These are phyloP conservation scores for Labroides dimidiatus DNA, from an alignment of 2,797 vertebrate genomes.

Conservation along the genomic window DNA sequence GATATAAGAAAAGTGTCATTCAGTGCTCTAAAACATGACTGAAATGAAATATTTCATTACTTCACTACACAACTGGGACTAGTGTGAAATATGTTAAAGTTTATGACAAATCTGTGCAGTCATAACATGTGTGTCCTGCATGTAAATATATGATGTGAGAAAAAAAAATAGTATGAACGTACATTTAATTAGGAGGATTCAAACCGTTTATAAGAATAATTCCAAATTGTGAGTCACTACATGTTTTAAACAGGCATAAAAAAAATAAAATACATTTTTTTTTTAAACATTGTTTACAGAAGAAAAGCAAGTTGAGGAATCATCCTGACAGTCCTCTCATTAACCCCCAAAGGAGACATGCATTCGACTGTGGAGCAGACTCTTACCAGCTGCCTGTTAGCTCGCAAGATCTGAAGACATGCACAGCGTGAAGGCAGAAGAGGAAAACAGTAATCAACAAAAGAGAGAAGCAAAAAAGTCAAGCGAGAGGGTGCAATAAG, in stretches of 20 bases:
- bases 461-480: slow-evolving; percentile 61
- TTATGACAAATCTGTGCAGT: too few species aligned
- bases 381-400: slow-evolving; percentile 96
- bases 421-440: slow-evolving; percentile 85
- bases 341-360: slow-evolving; percentile 62
- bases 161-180: background rate
- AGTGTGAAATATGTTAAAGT: too few species aligned
- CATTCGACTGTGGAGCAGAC: slow-evolving; percentile 69
- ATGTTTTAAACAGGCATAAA: background rate
- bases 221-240: too few species aligned
- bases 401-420: slow-evolving; percentile 94
- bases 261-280: background rate
- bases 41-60: too few species aligned
- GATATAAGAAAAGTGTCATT: too few species aligned
- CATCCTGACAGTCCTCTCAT: slow-evolving; percentile 30
- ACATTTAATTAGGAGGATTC: background rate
- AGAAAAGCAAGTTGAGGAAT: slow-evolving; percentile 16
- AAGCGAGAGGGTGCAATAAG: slow-evolving; percentile 51
- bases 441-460: slow-evolving; percentile 68
- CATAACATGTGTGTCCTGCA: too few species aligned
- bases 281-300: slow-evolving; percentile 1
- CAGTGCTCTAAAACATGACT: too few species aligned
- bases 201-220: too few species aligned
- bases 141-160: too few species aligned
- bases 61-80: too few species aligned